Conservation (phyloP, 2,797 vertebrate species). For the Pelochelys cantorii region DNA sequence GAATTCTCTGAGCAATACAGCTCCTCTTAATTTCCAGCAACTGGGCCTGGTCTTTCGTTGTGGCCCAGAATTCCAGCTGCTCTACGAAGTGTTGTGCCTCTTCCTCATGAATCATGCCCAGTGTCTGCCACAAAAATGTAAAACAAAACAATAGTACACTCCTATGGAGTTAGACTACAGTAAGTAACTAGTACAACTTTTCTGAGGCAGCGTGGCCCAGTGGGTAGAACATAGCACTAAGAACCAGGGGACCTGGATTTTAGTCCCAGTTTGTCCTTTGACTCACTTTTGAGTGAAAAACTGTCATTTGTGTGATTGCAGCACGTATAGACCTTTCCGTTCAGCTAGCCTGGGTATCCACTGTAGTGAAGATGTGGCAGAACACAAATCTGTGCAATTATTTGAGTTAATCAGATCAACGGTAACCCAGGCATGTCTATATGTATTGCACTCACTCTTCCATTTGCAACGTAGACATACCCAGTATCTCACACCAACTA, state of each 20-base stretch:
- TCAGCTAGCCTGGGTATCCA: not conserved
- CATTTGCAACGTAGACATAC: not conserved
- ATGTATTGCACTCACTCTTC: not conserved
- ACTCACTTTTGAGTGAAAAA: not conserved
- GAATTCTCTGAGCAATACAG: slow-evolving; percentile 79
- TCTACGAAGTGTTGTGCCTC: slow-evolving; percentile 21
- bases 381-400: not conserved
- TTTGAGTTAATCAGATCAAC: not conserved
- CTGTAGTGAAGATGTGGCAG: not conserved
- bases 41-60: slow-evolving; percentile 75
- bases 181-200: not conserved
- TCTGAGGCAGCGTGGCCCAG: not conserved
- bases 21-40: slow-evolving; percentile 83
- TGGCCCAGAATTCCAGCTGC: slow-evolving; percentile 11
- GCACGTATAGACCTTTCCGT: not conserved
- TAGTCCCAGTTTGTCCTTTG: not conserved
- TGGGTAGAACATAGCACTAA: accelerated
- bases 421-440: not conserved
- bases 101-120: not conserved
- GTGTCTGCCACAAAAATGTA: slow-evolving; percentile 13
- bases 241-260: not conserved
- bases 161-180: not conserved
- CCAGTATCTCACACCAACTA: not conserved
- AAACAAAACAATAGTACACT: not conserved
- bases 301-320: not conserved